Evolutionary conservation across 1,140 invertebrate genomes (phyloP).

Genomic region (Polypedilum vanderplanki): DNA sequence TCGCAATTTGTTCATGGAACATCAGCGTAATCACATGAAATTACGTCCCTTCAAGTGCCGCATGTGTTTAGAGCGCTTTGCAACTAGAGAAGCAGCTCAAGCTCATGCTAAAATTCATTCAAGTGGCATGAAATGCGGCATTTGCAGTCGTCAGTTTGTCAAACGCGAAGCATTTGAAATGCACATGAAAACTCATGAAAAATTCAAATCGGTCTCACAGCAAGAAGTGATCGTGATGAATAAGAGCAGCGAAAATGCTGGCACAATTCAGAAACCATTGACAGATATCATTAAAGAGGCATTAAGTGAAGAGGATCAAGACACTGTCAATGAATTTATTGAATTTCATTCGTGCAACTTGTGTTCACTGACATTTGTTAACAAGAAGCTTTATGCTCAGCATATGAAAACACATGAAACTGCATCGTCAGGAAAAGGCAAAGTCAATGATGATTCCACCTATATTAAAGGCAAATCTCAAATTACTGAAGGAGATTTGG

Average conservation of each 20-base stretch:
- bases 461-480: slow-evolving; percentile 31
- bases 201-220: slow-evolving; percentile 15
- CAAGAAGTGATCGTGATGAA: slow-evolving; percentile 21
- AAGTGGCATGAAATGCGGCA: slow-evolving; percentile 43
- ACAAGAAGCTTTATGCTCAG: slow-evolving; percentile 44
- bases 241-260: slow-evolving; percentile 40
- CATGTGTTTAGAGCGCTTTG: slow-evolving; percentile 41
- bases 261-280: slow-evolving; percentile 41
- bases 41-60: slow-evolving; percentile 44
- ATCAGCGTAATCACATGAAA: slow-evolving; percentile 42
- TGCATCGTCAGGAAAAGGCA: slow-evolving; percentile 31
- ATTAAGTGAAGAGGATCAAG: slow-evolving; percentile 38
- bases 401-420: slow-evolving; percentile 43
- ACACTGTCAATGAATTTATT: slow-evolving; percentile 38
- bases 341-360: slow-evolving; percentile 44
- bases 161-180: slow-evolving; percentile 41
- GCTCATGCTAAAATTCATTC: slow-evolving; percentile 43
- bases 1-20: slow-evolving; percentile 40
- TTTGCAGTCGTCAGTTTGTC: slow-evolving; percentile 41
- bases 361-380: slow-evolving; percentile 43
- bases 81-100: slow-evolving; percentile 41
- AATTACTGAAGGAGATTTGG: slow-evolving; percentile 41
- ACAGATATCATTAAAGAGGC: slow-evolving; percentile 44
- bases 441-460: neutral
- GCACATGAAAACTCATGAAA: slow-evolving; percentile 42